phyloP scores from a whole-genome alignment of 2,797 vertebrate species.

The Crax fasciolata region DNA sequence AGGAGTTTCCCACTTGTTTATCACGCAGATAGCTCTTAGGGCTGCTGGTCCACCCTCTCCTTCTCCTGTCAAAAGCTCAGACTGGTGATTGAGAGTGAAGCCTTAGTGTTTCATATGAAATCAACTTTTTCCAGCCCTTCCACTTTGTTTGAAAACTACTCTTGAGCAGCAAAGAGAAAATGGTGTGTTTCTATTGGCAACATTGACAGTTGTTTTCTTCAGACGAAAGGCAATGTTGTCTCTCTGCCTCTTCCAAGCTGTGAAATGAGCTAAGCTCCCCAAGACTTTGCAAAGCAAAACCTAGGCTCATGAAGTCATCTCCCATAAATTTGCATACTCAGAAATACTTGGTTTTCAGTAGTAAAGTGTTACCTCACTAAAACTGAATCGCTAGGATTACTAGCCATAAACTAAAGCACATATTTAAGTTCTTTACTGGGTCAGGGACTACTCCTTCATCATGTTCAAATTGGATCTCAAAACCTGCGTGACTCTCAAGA shows the following conservation, averaged over 20 bases:
- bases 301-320: not conserved
- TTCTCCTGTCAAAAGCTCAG: not conserved
- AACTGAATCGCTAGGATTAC: not conserved
- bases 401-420: not conserved
- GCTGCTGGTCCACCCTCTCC: not conserved
- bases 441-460: not conserved
- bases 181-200: not conserved
- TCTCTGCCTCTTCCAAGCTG: not conserved
- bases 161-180: not conserved
- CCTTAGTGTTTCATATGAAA: not conserved
- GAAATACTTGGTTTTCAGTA: not conserved
- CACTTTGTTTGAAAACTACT: not conserved
- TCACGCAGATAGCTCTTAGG: not conserved
- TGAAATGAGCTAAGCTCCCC: not conserved
- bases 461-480: not conserved
- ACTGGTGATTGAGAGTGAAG: not conserved
- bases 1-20: slow-evolving; percentile 49
- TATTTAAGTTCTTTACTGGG: not conserved
- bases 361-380: not conserved
- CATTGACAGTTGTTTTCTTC: not conserved
- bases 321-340: not conserved
- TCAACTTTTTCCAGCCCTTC: not conserved
- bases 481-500: not conserved
- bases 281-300: not conserved
- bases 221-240: not conserved